Evolutionary conservation across 2,113 vertebrate species (phyloP), one percentile per base, ranked within the genome.

Genomic region (Phyllopteryx taeniolatus): DNA sequence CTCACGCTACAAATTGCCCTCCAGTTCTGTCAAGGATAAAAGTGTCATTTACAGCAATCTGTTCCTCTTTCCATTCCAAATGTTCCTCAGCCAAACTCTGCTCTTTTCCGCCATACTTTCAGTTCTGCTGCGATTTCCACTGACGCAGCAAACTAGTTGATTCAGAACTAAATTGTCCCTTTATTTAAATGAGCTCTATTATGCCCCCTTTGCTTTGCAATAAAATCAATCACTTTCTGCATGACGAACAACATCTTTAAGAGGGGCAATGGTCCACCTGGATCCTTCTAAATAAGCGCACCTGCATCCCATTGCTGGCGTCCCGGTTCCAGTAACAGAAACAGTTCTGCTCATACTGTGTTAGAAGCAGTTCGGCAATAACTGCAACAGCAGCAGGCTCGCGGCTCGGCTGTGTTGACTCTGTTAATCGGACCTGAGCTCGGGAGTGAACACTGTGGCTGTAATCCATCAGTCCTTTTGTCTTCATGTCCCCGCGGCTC

Each of bases 391-490:
- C 33, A 39, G 76, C 79, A 71, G 65, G 63, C 67, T 10, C 49
- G 47, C 44, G 53, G 62, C 71, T 62, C n/a, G 49, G 77, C 76
- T 35, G 35, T 71, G 79, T 83, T 83, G 80, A 89, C 86, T 90
- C 86, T 92, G 86, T 91, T 86, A 83, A 83, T 79, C 83, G 79
- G 75, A 85, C 75, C 62, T 1, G 17, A 62, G 81, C 86, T 79
- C 79, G 79, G 77, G 75, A 83, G 83, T 66, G 77, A 86, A 79
- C 81, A 80, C 76, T 80, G 85, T 83, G 80, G 73, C 68, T 75
- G 74, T 90, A 89, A 92, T 92, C 91, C 87, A 86, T 89, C 87
- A 86, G 84, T 79, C 78, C 84, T 91, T 44, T 93, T 92, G 91
- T 92, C 86, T 83, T 72, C 35, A 12, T 19, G 53, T 83, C 81